Evolutionary conservation across 2,797 vertebrate species (phyloP).

Genomic region (Acanthis flammea): DNA sequence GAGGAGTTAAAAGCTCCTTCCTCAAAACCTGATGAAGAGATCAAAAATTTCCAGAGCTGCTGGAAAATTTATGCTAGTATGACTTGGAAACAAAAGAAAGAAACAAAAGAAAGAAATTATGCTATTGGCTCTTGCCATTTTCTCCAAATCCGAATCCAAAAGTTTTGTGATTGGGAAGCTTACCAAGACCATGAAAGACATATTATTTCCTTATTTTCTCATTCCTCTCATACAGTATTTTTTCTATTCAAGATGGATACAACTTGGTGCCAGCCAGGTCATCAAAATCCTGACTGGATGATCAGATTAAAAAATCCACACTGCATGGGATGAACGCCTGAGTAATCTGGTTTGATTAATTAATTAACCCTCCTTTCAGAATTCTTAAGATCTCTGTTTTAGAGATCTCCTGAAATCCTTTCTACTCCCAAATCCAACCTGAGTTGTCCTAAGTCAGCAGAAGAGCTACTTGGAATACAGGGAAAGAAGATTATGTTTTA

Average conservation of each 20-base stretch:
- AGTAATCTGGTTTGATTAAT: neutral
- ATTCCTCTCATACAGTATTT: neutral
- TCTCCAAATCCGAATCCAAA: neutral
- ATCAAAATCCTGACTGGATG: neutral
- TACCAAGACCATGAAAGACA: neutral
- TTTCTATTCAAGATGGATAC: neutral
- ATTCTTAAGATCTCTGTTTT: neutral
- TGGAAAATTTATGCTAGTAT: neutral
- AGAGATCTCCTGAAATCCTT: neutral
- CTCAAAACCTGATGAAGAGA: neutral
- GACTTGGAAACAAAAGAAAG: neutral
- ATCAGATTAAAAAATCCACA: neutral
- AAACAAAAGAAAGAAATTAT: neutral
- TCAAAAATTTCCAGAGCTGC: neutral
- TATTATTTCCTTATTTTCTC: neutral
- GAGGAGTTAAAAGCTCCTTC: neutral
- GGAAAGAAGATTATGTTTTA: neutral
- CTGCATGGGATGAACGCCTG: neutral
- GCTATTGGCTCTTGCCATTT: rapidly evolving
- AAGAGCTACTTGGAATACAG: neutral
- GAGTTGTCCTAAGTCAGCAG: neutral
- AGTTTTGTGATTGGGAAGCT: neutral
- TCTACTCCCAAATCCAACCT: neutral
- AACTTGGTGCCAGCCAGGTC: neutral
- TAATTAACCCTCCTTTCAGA: neutral